Percentiles rank a stretch among this genome's conserved stretches.
phyloP scores from a whole-genome alignment of 1,140 invertebrate genomes.

The Heliothis subflexa region DNA sequence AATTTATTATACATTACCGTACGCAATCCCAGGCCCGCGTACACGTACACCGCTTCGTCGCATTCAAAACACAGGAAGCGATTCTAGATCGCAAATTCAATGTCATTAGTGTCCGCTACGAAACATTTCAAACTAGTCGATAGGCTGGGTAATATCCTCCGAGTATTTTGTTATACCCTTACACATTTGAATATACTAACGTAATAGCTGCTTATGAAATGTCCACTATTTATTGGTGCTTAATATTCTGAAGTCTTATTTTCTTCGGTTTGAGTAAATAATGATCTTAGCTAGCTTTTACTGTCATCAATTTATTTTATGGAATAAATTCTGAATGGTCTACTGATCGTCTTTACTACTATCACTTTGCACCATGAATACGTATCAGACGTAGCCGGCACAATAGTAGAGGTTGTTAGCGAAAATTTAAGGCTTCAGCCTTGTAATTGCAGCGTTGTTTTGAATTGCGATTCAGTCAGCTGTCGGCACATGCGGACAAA shows the following conservation, averaged over 20 bases:
- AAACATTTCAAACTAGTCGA: slow-evolving; percentile 21
- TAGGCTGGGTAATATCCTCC: neutral
- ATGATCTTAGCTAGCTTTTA: slow-evolving; percentile 30
- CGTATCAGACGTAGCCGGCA: neutral
- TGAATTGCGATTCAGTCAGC: slow-evolving; percentile 82
- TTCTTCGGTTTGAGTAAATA: slow-evolving; percentile 29
- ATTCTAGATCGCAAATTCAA: slow-evolving; percentile 56
- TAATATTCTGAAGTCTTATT: slow-evolving; percentile 29
- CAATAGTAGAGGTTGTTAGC: slow-evolving; percentile 58
- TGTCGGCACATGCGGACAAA: slow-evolving; percentile 75
- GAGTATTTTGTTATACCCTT: slow-evolving; percentile 11
- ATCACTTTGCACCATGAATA: neutral
- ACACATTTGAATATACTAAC: slow-evolving; percentile 13
- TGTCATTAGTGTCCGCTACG: slow-evolving; percentile 47
- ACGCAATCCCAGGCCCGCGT: slow-evolving; percentile 37
- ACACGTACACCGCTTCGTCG: slow-evolving; percentile 41
- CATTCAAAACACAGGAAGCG: slow-evolving; percentile 65
- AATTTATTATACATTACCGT: slow-evolving; percentile 79
- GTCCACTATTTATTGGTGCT: slow-evolving; percentile 29
- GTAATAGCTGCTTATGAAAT: slow-evolving; percentile 22
- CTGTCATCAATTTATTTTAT: slow-evolving; percentile 24
- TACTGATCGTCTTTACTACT: neutral
- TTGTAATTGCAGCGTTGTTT: slow-evolving; percentile 78
- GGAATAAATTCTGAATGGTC: slow-evolving; percentile 2
- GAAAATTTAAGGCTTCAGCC: slow-evolving; percentile 69